Conservation (phyloP, 2,797 vertebrate genomes). For the Atherinosoma microstoma region DNA sequence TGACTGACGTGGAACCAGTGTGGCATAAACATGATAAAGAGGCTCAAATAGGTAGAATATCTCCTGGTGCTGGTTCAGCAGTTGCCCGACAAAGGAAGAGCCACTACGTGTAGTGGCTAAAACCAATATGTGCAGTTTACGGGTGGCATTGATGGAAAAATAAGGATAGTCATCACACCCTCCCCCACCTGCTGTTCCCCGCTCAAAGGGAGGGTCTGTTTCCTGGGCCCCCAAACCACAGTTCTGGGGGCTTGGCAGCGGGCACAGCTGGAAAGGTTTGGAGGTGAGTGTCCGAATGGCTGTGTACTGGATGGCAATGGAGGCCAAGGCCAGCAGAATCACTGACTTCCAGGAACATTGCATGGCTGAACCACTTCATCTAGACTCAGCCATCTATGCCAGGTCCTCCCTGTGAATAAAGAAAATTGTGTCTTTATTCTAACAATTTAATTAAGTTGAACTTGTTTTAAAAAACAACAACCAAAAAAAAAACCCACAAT, state of each 20-base stretch:
- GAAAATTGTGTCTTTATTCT: constrained; percentile 25
- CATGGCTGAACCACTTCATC: constrained; percentile 96
- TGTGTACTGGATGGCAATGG: constrained; percentile 96
- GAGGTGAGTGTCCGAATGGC: constrained; percentile 95
- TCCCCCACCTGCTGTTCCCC: constrained; percentile 52
- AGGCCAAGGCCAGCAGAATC: constrained; percentile 94
- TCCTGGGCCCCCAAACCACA: constrained; percentile 87
- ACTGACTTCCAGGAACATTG: constrained; percentile 99
- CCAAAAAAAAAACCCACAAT: background rate
- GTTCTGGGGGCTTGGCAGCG: constrained; percentile 87
- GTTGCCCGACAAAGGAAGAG: constrained; percentile 94
- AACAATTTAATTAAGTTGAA: background rate
- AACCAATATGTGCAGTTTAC: constrained; percentile 91
- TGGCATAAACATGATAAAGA: constrained; percentile 94
- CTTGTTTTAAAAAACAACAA: too few species aligned
- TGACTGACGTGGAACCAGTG: constrained; percentile 89
- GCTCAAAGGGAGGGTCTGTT: constrained; percentile 84
- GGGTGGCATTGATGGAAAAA: constrained; percentile 85
- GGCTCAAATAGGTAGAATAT: constrained; percentile 98
- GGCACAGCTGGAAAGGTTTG: constrained; percentile 93
- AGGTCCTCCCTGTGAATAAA: constrained; percentile 74
- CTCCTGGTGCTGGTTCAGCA: constrained; percentile 95
- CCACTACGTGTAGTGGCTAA: constrained; percentile 95
- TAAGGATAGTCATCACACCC: constrained; percentile 91
- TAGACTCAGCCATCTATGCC: constrained; percentile 76